These are phyloP conservation scores for Oriolus oriolus DNA, from an alignment of 2,113 vertebrate genomes.

Conservation along the genomic window DNA sequence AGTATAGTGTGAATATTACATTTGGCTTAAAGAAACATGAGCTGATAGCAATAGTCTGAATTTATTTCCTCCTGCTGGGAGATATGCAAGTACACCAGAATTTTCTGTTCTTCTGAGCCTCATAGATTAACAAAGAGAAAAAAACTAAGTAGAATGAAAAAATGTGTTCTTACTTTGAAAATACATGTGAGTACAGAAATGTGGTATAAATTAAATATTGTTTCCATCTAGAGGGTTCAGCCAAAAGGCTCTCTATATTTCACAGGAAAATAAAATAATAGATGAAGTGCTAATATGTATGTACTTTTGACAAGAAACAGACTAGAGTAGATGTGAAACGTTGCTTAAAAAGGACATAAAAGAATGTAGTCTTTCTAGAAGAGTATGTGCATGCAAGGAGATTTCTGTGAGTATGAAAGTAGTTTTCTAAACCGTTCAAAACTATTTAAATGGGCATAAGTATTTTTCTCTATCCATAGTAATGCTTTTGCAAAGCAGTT, in stretches of 20 bases:
- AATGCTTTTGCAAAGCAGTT: not conserved
- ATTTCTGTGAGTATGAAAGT: not conserved
- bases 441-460: not conserved
- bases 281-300: not conserved
- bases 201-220: constrained; percentile 35
- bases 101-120: not conserved
- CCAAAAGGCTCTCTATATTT: constrained; percentile 39
- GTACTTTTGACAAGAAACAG: constrained; percentile 30
- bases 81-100: not conserved
- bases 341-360: not conserved
- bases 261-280: constrained; percentile 17
- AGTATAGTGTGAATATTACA: not conserved
- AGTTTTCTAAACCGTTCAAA: not conserved
- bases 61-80: not conserved
- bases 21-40: not conserved
- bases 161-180: not conserved
- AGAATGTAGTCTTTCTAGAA: not conserved
- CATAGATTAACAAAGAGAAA: not conserved
- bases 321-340: not conserved
- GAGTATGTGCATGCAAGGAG: not conserved
- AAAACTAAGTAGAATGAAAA: not conserved
- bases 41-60: not conserved
- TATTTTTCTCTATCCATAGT: not conserved
- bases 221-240: constrained; percentile 34
- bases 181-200: not conserved